A percentile compares a stretch with the other conserved stretches of the same genome.
phyloP scores from a whole-genome alignment of 2,797 vertebrate species.

The Acanthurus lineatus region DNA sequence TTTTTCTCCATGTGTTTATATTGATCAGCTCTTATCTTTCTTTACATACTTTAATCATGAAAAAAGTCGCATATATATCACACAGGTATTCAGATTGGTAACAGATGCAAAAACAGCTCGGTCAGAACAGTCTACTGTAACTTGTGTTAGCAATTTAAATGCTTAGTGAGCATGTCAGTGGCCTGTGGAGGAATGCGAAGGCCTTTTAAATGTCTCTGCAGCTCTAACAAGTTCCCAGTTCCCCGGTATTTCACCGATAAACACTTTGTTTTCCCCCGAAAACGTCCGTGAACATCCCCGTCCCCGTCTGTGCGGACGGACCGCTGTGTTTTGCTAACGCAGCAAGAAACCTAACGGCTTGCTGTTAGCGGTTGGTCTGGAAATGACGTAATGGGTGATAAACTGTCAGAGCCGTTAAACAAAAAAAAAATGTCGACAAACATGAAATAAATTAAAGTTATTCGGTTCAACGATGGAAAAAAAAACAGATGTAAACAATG shows the following conservation, averaged over 20 bases:
- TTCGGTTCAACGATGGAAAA: no score
- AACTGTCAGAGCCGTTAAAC: slow-evolving; percentile 34
- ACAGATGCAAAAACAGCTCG: no score
- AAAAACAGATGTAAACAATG: background rate
- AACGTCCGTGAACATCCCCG: background rate
- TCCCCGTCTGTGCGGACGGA: background rate
- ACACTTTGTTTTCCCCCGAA: background rate
- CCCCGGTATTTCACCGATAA: background rate
- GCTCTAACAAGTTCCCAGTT: background rate
- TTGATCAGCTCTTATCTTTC: background rate
- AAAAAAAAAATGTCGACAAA: background rate
- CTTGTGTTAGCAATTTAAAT: background rate
- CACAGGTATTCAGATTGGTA: no score
- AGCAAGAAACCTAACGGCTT: slow-evolving; percentile 67
- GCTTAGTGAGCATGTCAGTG: slow-evolving; percentile 24
- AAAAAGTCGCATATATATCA: background rate
- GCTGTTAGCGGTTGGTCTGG: slow-evolving; percentile 13
- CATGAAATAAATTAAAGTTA: background rate
- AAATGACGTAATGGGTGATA: slow-evolving; percentile 73
- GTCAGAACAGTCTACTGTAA: background rate
- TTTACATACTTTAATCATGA: background rate
- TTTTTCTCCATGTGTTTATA: background rate
- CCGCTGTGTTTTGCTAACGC: slow-evolving; percentile 62
- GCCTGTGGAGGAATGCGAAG: slow-evolving; percentile 5
- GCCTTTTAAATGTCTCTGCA: background rate